Conservation (phyloP, 2,888 invertebrate genomes). For the Cryptocephalus moraei region DNA sequence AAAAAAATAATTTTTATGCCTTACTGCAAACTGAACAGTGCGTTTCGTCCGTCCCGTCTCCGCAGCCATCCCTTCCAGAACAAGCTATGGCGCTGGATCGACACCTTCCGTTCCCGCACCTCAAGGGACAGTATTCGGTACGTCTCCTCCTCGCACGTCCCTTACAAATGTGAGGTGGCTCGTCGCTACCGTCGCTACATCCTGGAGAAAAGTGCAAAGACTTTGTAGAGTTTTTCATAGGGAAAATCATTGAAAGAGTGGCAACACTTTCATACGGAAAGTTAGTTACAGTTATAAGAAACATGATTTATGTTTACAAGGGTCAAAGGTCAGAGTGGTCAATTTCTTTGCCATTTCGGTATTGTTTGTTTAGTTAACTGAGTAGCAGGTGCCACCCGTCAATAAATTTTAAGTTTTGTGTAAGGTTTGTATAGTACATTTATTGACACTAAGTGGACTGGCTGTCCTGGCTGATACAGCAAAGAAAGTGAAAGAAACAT, state of each 20-base stretch:
- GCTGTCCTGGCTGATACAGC: not conserved
- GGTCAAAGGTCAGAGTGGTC: too few species aligned
- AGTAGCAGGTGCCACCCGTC: too few species aligned
- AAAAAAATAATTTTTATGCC: conserved; percentile 32
- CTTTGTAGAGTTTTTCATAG: not conserved
- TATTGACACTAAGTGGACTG: not conserved
- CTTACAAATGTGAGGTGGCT: conserved; percentile 68
- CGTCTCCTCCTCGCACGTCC: conserved; percentile 43
- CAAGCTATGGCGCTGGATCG: conserved; percentile 83
- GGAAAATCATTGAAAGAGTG: not conserved
- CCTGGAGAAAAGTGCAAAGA: too few species aligned
- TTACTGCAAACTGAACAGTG: conserved; percentile 80
- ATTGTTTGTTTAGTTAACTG: too few species aligned
- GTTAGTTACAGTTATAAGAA: too few species aligned
- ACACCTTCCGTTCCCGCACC: conserved; percentile 80
- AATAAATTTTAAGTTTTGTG: too few species aligned
- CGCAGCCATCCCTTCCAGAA: conserved; percentile 84
- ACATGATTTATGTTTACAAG: too few species aligned
- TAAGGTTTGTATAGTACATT: too few species aligned
- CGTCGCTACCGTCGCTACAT: conserved; percentile 74
- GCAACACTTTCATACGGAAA: too few species aligned
- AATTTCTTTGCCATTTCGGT: too few species aligned
- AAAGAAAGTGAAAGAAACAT: not conserved
- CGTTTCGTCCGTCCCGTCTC: conserved; percentile 81
- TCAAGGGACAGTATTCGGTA: conserved; percentile 64